Evolutionary conservation across 2,797 vertebrate genomes (phyloP), one percentile per base, ranked within the genome.

Genomic region (Cynopterus sphinx): DNA sequence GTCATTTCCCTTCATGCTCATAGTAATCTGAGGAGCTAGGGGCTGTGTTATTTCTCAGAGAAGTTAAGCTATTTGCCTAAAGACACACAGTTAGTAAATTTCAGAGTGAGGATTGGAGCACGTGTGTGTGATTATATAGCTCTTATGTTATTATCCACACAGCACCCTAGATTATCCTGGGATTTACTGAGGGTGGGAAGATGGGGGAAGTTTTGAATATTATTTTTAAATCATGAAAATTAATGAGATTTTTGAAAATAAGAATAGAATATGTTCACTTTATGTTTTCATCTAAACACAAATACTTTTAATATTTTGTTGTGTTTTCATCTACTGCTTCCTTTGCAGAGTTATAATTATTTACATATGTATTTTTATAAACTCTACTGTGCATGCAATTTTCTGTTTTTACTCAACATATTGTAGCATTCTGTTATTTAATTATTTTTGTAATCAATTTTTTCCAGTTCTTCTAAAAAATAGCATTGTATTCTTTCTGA

Each of bases 381-480:
- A 55, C 26, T 79, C 31, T 88, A 84, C 41, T 68, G 26, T 67
- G 9, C n/a, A 24, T 63, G 43, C 24, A 79, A 61, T 74, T 87
- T 63, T 55, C 73, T 36, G 19, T 73, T 84, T 87, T 78, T 24
- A 91, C 71, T 94, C 24, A 61, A 31, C 8, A 28, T 51, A 78
- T 78, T 51, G 49, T 49, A 79, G 67, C 46, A 39, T 78, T 77
- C 51, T 31, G 26, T 77, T 73, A 88, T 79, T 91, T 82, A 55
- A 51, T 90, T 87, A 89, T 81, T 86, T 94, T 94, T 79, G 8
- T 88, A 75, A 79, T 59, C 65, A 33, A 7, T 63, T 28, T 53
- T 91, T 88, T 93, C 88, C 53, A 67, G 89, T 63, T 91, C 57
- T 91, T 84, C 92, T n/a, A 78, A 96, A 81, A 78, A 79, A 75